Base-by-base conservation (phyloP, 1,140 invertebrate species). In the Bombus soroeensis region DNA sequence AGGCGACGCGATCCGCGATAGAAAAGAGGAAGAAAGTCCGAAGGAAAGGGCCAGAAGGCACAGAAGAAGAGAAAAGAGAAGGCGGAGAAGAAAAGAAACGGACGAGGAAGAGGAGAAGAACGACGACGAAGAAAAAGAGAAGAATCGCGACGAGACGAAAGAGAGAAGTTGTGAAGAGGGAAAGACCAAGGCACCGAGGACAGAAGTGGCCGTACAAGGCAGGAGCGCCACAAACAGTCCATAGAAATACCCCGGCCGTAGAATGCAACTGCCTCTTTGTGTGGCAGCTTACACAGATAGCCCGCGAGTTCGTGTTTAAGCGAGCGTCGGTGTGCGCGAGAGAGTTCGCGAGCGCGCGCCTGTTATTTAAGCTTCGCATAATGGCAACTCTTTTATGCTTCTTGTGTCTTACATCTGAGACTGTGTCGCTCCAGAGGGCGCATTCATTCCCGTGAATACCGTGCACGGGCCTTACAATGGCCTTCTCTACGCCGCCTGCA, bases 311-410 rank as follows among this genome's bases (percentile, higher is more conserved):
- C 88, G 83, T 85, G 83, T 85, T 79, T 73, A 80, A 80, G 41
- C 83, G 77, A 72, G 53, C 68, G 47, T 74, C 74, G 85, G 86
- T 91, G 87, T 86, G 89, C 78, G 88, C 73, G 59, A 62, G 86
- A 87, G 90, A 73, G 62, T 37, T 70, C 47, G 62, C 89, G 57
- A 66, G 78, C 85, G 80, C 84, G 76, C 88, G 83, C 73, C 92
- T 94, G 94, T 95, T 95, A 94, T 95, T 95, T 94, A 95, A 95
- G 93, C 94, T 93, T 93, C 92, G 91, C 93, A 93, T 94, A 94
- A 94, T 94, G 91, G 93, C 92, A 93, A 94, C 92, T 95, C 94
- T 95, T 95, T 94, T 94, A 94, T 95, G 91, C 89, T 93, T 92
- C 93, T 94, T 94, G 90, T 95, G 93, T 94, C 93, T 95, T 95